phyloP scores from a whole-genome alignment of 2,797 vertebrate species.

The Denticeps clupeoides region DNA sequence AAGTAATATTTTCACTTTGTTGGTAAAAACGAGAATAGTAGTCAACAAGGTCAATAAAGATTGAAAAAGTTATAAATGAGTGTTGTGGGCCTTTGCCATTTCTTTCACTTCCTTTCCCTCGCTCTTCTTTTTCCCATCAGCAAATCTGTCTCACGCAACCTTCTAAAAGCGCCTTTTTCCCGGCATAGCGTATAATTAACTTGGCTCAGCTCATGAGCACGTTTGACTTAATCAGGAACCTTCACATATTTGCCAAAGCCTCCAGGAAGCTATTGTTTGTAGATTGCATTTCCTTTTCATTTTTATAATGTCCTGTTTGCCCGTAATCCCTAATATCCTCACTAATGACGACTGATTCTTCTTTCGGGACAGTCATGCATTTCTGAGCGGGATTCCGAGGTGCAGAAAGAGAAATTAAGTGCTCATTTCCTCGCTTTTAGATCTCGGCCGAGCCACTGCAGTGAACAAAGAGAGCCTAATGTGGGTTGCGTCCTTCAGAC shows the following conservation, averaged over 20 bases:
- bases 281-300: conserved; percentile 27
- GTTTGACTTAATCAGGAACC: conserved; percentile 24
- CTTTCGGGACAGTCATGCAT: conserved; percentile 5
- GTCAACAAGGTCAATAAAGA: no score
- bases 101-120: background rate
- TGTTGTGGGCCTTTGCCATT: no score
- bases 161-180: background rate
- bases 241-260: conserved; percentile 14
- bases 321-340: conserved; percentile 25
- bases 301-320: conserved; percentile 25
- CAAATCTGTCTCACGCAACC: background rate
- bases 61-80: no score
- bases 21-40: no score
- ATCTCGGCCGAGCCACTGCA: no score
- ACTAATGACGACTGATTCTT: conserved; percentile 21
- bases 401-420: background rate
- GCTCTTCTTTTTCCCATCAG: background rate
- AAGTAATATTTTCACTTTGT: no score
- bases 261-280: conserved; percentile 18
- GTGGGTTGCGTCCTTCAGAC: no score
- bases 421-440: no score
- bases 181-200: conserved; percentile 15
- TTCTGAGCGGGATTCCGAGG: background rate
- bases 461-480: no score
- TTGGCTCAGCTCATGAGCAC: conserved; percentile 17